These are phyloP conservation scores for Epinephelus fuscoguttatus DNA, from an alignment of 2,113 vertebrate species.

Conservation along the genomic window DNA sequence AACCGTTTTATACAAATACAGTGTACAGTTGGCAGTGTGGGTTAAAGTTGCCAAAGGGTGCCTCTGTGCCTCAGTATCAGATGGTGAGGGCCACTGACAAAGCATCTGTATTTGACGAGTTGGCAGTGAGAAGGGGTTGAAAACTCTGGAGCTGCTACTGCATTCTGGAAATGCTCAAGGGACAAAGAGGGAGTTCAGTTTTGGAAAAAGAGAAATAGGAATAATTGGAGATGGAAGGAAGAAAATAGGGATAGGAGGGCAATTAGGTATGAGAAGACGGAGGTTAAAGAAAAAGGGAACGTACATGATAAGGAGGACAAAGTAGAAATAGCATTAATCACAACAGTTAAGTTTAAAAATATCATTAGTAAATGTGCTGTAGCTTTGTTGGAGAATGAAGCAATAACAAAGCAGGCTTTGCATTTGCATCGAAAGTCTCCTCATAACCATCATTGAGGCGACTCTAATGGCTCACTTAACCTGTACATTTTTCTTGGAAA, in stretches of 20 bases:
- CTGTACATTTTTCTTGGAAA: not conserved
- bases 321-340: not conserved
- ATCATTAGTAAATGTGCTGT: not conserved
- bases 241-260: not conserved
- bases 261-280: not conserved
- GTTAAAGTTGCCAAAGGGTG: too few relatives aligned
- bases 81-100: too few relatives aligned
- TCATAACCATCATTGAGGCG: constrained; percentile 4
- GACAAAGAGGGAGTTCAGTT: constrained; percentile 16
- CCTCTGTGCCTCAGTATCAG: too few relatives aligned
- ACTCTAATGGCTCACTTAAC: constrained; percentile 8
- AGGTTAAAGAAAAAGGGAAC: not conserved
- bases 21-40: too few relatives aligned
- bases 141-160: constrained; percentile 9
- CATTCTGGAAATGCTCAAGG: constrained; percentile 21
- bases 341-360: not conserved
- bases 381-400: not conserved
- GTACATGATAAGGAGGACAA: not conserved
- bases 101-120: too few relatives aligned
- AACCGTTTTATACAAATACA: too few relatives aligned
- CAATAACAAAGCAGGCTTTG: not conserved
- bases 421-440: not conserved
- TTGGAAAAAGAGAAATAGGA: constrained; percentile 5
- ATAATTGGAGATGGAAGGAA: constrained; percentile 8
- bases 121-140: not conserved